These are phyloP conservation scores for Agonopterix alstromeriana DNA, from an alignment of 2,888 invertebrate genomes.

Conservation along the genomic window DNA sequence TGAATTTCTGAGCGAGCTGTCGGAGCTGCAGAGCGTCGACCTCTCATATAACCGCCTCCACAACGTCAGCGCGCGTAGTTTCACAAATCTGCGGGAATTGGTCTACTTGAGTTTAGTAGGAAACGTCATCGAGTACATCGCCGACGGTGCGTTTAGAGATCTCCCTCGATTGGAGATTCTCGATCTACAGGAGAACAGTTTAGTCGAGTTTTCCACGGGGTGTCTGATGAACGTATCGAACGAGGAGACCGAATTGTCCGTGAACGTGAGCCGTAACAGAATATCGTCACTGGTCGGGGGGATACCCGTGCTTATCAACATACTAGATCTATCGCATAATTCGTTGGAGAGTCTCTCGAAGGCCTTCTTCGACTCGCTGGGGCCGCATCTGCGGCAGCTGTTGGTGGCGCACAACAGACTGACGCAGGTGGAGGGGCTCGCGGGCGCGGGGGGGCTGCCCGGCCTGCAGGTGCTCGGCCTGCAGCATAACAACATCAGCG, in stretches of 20 bases:
- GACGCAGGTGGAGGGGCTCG: slow-evolving; percentile 55
- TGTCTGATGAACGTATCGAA: slow-evolving; percentile 80
- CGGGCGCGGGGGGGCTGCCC: slow-evolving; percentile 26
- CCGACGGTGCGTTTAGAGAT: slow-evolving; percentile 81
- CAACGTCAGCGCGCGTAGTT: slow-evolving; percentile 78
- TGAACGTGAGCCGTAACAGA: slow-evolving; percentile 84
- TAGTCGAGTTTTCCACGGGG: slow-evolving; percentile 79
- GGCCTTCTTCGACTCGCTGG: slow-evolving; percentile 69
- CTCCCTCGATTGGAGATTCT: slow-evolving; percentile 82
- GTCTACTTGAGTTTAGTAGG: slow-evolving; percentile 85
- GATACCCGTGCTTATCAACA: slow-evolving; percentile 66
- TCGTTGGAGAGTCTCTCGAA: slow-evolving; percentile 74
- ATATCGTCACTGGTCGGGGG: slow-evolving; percentile 47
- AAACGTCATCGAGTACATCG: slow-evolving; percentile 82
- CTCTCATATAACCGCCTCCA: slow-evolving; percentile 84
- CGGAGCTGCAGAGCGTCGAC: slow-evolving; percentile 82
- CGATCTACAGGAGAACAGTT: slow-evolving; percentile 84
- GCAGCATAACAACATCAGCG: slow-evolving; percentile 80
- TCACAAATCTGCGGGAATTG: slow-evolving; percentile 82
- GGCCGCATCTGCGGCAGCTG: slow-evolving; percentile 33
- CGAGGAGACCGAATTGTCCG: slow-evolving; percentile 74
- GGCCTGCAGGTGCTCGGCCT: slow-evolving; percentile 69
- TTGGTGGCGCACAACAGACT: slow-evolving; percentile 78
- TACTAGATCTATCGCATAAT: slow-evolving; percentile 82
- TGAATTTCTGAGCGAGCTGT: slow-evolving; percentile 80